These are phyloP conservation scores for Latrodectus elegans DNA, from an alignment of 2,888 invertebrate species.

Conservation along the genomic window DNA sequence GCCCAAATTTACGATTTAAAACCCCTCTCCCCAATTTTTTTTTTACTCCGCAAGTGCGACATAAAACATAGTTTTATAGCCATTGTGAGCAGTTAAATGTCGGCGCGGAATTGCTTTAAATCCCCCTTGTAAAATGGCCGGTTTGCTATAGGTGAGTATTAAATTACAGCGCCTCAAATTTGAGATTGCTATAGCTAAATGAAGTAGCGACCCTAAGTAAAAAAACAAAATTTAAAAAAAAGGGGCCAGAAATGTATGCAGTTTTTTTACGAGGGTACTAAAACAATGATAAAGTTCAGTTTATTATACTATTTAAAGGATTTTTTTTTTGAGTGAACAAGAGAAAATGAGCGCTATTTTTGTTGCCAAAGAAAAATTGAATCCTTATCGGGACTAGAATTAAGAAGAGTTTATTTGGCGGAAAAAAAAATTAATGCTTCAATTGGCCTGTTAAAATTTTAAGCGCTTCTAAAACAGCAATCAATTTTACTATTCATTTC, in stretches of 20 bases:
- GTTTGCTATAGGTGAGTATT: slow-evolving; percentile 52
- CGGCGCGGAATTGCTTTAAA: slow-evolving; percentile 62
- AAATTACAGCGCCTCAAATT: slow-evolving; percentile 67
- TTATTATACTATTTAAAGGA: slow-evolving; percentile 67
- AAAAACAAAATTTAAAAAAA: slow-evolving; percentile 24
- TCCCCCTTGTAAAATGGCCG: slow-evolving; percentile 56
- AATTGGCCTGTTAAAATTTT: slow-evolving; percentile 66
- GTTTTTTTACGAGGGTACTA: slow-evolving; percentile 62
- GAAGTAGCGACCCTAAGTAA: not conserved
- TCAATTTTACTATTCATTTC: slow-evolving; percentile 25
- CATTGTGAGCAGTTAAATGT: slow-evolving; percentile 65
- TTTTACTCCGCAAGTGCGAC: slow-evolving; percentile 51
- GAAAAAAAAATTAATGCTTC: slow-evolving; percentile 11
- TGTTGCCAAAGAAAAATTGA: slow-evolving; percentile 28
- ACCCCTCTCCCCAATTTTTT: slow-evolving; percentile 12
- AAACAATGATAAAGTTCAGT: slow-evolving; percentile 69
- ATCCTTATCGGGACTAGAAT: slow-evolving; percentile 51
- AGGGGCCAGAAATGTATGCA: slow-evolving; percentile 15
- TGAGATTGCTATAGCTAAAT: slow-evolving; percentile 50
- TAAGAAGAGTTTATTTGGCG: slow-evolving; percentile 45
- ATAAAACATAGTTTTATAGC: slow-evolving; percentile 69
- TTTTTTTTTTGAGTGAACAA: slow-evolving; percentile 45
- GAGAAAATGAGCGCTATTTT: slow-evolving; percentile 64
- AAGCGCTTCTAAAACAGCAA: slow-evolving; percentile 56
- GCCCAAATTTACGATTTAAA: slow-evolving; percentile 66